Percentiles rank a stretch among this genome's conserved stretches.
Evolutionary conservation across 2,888 invertebrate species (phyloP).

Genomic region (Aporophyla nigra): DNA sequence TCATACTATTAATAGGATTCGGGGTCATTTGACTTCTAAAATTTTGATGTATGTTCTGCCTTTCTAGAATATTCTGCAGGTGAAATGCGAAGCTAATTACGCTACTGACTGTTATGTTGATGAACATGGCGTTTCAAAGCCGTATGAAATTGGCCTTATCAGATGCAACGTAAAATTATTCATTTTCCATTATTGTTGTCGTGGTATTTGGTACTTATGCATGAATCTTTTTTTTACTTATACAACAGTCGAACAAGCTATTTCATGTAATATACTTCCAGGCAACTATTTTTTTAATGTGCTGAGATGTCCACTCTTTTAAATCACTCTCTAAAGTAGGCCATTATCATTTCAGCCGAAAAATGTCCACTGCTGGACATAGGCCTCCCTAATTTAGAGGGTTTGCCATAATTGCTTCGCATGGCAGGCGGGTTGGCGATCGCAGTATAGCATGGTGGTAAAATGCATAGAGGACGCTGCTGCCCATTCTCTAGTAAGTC

Average conservation of each 20-base stretch:
- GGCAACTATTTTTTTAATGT: background rate
- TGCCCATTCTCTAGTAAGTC: too few species aligned
- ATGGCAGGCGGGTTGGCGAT: too few species aligned
- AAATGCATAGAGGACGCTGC: too few species aligned
- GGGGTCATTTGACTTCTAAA: slow-evolving; percentile 31
- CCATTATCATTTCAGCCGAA: too few species aligned
- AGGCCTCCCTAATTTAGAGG: too few species aligned
- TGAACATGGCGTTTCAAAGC: background rate
- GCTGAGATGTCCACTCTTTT: too few species aligned
- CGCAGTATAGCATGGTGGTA: too few species aligned
- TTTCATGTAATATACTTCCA: background rate
- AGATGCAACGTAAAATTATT: slow-evolving; percentile 19
- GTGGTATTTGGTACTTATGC: background rate
- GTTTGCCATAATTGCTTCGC: too few species aligned
- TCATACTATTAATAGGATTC: slow-evolving; percentile 40
- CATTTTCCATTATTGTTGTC: background rate
- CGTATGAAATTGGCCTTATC: slow-evolving; percentile 27
- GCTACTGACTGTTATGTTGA: background rate
- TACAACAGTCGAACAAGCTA: background rate
- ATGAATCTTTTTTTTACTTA: background rate
- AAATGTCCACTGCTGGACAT: too few species aligned
- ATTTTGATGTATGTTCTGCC: background rate
- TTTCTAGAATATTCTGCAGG: slow-evolving; percentile 5
- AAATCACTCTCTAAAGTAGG: too few species aligned
- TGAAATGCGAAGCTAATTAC: slow-evolving; percentile 15